Percentiles rank a stretch among this genome's conserved stretches.
Conservation (phyloP, 2,113 vertebrate genomes). For the Centropus bengalensis region DNA sequence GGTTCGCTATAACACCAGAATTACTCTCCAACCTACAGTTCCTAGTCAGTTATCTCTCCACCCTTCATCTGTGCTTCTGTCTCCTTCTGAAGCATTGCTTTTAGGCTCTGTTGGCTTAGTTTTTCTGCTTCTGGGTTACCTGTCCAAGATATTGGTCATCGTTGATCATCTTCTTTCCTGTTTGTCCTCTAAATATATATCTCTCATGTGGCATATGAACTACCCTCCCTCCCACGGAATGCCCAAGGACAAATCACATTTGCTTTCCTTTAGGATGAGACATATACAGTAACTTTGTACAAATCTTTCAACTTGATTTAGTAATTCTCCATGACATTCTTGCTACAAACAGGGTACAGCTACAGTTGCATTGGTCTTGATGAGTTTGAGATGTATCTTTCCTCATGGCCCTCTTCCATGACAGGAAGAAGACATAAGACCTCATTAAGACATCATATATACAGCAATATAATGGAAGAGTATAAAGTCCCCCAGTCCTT, state of each 20-base stretch:
- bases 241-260: neutral
- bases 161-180: neutral
- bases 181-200: neutral
- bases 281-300: neutral
- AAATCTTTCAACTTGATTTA: neutral
- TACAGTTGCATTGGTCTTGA: neutral
- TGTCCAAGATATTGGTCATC: accelerated
- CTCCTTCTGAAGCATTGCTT: neutral
- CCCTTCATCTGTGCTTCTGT: neutral
- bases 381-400: neutral
- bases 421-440: neutral
- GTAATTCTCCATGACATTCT: neutral
- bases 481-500: no score
- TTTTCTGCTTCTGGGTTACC: neutral
- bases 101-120: neutral
- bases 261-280: neutral
- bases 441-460: neutral
- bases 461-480: neutral
- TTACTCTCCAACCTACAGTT: neutral
- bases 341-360: neutral
- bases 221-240: neutral
- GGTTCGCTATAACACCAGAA: neutral
- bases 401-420: neutral
- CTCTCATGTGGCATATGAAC: neutral
- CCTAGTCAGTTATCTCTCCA: neutral